Conservation (phyloP, 2,797 vertebrate species). For the Pseudopleuronectes americanus region DNA sequence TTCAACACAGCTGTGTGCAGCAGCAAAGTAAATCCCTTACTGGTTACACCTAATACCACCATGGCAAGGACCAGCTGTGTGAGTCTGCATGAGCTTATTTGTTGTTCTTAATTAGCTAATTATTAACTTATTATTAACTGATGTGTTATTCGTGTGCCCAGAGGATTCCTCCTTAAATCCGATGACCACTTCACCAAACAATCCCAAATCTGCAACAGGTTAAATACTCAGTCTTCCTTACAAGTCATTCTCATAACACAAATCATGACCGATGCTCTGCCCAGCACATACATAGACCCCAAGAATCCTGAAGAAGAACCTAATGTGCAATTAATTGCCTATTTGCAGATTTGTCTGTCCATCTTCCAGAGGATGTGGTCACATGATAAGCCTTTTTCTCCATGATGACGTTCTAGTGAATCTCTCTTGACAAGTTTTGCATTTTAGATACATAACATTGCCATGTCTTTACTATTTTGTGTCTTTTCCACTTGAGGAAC, state of each 20-base stretch:
- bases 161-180: conserved; percentile 34
- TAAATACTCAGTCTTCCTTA: conserved; percentile 53
- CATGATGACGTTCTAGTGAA: conserved; percentile 46
- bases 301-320: conserved; percentile 56
- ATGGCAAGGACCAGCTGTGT: conserved; percentile 27
- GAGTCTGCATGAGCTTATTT: conserved; percentile 33
- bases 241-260: conserved; percentile 55
- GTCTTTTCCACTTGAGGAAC: conserved; percentile 44
- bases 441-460: conserved; percentile 40
- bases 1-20: conserved; percentile 20
- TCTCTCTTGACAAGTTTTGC: conserved; percentile 32
- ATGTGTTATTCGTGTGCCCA: conserved; percentile 27
- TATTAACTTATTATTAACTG: conserved; percentile 16
- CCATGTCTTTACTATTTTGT: conserved; percentile 59
- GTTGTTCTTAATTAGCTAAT: conserved; percentile 41
- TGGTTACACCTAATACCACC: conserved; percentile 36
- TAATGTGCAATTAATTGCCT: conserved; percentile 48
- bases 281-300: conserved; percentile 26
- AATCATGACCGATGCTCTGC: conserved; percentile 62
- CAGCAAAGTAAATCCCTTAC: conserved; percentile 30
- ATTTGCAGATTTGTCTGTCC: conserved; percentile 55
- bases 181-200: conserved; percentile 40
- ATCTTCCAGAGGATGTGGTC: conserved; percentile 43
- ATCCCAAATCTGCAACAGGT: conserved; percentile 53
- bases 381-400: conserved; percentile 31